Conservation (phyloP, 2,797 vertebrate genomes). For the Periparus ater region DNA sequence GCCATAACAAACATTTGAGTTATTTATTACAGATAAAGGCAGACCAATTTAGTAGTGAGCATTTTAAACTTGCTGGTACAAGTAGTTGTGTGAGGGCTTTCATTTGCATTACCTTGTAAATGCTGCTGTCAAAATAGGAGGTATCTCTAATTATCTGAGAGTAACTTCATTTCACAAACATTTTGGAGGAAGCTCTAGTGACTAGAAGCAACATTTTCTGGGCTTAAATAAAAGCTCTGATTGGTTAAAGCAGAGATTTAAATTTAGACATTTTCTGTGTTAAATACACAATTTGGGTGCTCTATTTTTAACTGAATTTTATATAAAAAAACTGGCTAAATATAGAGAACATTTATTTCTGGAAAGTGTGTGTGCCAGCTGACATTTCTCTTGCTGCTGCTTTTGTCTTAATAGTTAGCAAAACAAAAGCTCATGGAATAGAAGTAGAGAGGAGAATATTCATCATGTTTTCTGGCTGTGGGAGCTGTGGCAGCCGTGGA, state of each 20-base stretch:
- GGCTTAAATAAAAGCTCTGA: not conserved
- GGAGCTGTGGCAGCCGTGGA: not conserved
- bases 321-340: not conserved
- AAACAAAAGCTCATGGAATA: not conserved
- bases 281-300: not conserved
- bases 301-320: constrained; percentile 2
- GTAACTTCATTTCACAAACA: not conserved
- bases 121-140: not conserved
- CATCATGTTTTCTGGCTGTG: not conserved
- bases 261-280: not conserved
- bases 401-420: constrained; percentile 3
- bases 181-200: not conserved
- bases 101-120: not conserved
- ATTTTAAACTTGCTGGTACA: not conserved
- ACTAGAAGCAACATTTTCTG: not conserved
- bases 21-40: not conserved
- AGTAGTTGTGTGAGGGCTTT: not conserved
- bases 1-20: not conserved
- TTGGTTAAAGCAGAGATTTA: not conserved
- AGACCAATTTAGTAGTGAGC: not conserved
- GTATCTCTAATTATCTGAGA: not conserved
- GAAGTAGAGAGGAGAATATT: not conserved
- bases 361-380: not conserved
- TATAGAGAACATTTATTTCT: constrained; percentile 3
- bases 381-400: not conserved